Base-by-base conservation (phyloP, 2,888 invertebrate species). In the Hydrotaea diabolus region DNA sequence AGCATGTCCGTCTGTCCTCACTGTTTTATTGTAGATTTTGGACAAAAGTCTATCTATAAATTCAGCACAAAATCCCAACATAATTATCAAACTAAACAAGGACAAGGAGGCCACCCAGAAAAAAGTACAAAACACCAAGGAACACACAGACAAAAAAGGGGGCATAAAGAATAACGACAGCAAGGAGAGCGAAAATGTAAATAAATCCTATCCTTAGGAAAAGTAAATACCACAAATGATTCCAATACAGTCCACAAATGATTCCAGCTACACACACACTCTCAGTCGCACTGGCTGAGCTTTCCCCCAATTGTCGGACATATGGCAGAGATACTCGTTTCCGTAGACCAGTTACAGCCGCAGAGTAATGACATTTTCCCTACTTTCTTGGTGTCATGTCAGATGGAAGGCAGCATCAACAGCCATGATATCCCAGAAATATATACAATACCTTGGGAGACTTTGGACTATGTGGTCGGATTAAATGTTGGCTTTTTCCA, bases 161-260 rank as follows among this genome's bases (percentile, higher is more conserved):
- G 9, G 4, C 59, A 26, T 59, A 66, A 74, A 43, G 53, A 74
- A 26, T 31, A 53, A 69, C 31, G 15, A 21, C 73, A 53, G 1
- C 13, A 46, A 62, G 53, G 23, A 21, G 11, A 23, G 55, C 2
- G 19, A 23, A 59, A 73, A 66, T 83, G 66, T 69, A 83, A 75
- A 71, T 77, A 39, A 80, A 64, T 80, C 11, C 55, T 2, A 80
- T 13, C 4, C 64, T 43, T 31, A 75, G 43, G 62, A 46, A 77
- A 77, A 71, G 71, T 77, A 80, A 83, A 83, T 71, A 80, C 79
- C 69, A 74, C 77, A 80, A 74, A 80, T 80, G 59, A 73, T 80
- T 80, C 77, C 59, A 66, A 77, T 74, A 74, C 39, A 66, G 57
- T 71, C 62, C 62, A 17, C 36, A 55, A 74, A 59, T 4, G 3